These are phyloP conservation scores for Trypoxylus dichotomus DNA, from an alignment of 1,140 invertebrate genomes.

Conservation along the genomic window DNA sequence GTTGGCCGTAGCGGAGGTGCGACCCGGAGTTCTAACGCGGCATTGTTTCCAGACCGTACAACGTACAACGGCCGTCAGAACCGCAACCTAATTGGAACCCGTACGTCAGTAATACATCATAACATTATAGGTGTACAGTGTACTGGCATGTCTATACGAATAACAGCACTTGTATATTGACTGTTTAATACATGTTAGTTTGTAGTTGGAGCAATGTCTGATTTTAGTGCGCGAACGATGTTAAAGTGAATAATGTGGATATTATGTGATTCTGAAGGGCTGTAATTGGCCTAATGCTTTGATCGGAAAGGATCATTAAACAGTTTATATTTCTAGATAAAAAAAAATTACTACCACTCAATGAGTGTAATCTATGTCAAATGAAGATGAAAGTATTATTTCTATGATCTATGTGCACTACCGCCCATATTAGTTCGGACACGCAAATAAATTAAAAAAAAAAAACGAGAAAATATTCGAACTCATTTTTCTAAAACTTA, in stretches of 20 bases:
- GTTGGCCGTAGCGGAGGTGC: not conserved
- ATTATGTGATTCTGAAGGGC: not conserved
- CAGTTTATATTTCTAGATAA: no score
- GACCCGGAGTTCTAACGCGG: not conserved
- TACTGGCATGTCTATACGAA: conserved; percentile 1
- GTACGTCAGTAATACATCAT: conserved; percentile 26
- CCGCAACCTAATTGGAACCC: conserved; percentile 6
- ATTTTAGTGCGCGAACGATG: not conserved
- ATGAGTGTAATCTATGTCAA: no score
- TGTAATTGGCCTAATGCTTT: no score
- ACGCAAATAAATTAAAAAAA: no score
- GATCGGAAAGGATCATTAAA: no score
- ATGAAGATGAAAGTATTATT: no score
- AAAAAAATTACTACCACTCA: no score
- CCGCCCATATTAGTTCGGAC: no score
- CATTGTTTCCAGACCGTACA: not conserved
- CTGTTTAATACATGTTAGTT: conserved; percentile 14
- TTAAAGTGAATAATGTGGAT: not conserved
- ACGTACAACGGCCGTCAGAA: not conserved
- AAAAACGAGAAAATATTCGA: no score
- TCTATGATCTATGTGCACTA: no score
- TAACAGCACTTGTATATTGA: conserved; percentile 8
- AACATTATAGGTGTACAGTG: conserved; percentile 24
- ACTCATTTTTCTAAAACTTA: no score
- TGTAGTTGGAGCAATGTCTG: not conserved